A percentile compares a stretch with the other conserved stretches of the same genome.
Evolutionary conservation across 2,797 vertebrate species (phyloP).

Genomic region (Pseudochromis fuscus): DNA sequence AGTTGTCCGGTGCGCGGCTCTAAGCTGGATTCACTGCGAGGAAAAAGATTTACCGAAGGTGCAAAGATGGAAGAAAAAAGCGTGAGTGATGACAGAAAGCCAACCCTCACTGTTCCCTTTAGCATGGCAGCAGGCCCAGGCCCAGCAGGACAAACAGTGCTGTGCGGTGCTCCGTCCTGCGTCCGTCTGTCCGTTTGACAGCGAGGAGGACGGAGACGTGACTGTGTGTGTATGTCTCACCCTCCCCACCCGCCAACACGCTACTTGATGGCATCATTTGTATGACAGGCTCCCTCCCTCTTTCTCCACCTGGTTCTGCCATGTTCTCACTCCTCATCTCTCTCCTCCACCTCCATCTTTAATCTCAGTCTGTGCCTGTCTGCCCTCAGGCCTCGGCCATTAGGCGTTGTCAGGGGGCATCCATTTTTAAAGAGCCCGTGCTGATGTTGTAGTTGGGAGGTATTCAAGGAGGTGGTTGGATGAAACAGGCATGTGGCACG

Average conservation of each 20-base stretch:
- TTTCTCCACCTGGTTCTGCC: not conserved
- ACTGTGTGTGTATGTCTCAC: slow-evolving; percentile 30
- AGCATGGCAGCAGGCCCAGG: slow-evolving; percentile 44
- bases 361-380: slow-evolving; percentile 40
- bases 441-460: slow-evolving; percentile 39
- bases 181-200: slow-evolving; percentile 43
- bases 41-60: slow-evolving; percentile 23
- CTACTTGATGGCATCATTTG: slow-evolving; percentile 58
- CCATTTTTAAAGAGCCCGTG: slow-evolving; percentile 70
- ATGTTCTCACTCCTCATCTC: not conserved
- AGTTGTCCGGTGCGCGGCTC: slow-evolving; percentile 14
- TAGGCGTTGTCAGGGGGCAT: slow-evolving; percentile 70
- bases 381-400: slow-evolving; percentile 62
- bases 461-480: slow-evolving; percentile 26
- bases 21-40: not conserved
- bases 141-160: slow-evolving; percentile 47
- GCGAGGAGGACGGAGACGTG: slow-evolving; percentile 29
- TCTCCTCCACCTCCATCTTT: slow-evolving; percentile 36
- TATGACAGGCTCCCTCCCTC: slow-evolving; percentile 2
- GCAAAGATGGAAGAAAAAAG: slow-evolving; percentile 14
- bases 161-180: slow-evolving; percentile 10
- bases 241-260: slow-evolving; percentile 13
- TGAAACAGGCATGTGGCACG: slow-evolving; percentile 47
- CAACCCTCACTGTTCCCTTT: slow-evolving; percentile 29
- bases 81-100: slow-evolving; percentile 29